A percentile compares a stretch with the other conserved stretches of the same genome.
phyloP scores from a whole-genome alignment of 2,888 invertebrate species.

The Drosophila kokeensis region DNA sequence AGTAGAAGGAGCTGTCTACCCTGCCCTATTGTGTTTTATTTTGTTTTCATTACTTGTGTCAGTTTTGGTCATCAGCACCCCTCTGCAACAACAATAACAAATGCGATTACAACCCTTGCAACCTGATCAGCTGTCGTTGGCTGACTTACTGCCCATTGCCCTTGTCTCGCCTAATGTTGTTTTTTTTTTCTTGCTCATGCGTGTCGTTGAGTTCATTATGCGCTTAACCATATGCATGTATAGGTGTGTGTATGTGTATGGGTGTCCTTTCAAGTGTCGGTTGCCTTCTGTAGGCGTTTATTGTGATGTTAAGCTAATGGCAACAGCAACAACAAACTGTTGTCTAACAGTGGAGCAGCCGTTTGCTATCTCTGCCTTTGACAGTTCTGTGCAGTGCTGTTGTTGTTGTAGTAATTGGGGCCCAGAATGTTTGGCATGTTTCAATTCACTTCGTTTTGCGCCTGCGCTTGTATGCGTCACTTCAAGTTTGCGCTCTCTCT shows the following conservation, averaged over 20 bases:
- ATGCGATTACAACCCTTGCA: conserved; percentile 63
- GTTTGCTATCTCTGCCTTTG: conserved; percentile 23
- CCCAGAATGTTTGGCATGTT: conserved; percentile 54
- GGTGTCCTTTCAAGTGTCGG: conserved; percentile 62
- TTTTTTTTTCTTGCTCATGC: conserved; percentile 52
- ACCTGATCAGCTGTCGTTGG: conserved; percentile 74
- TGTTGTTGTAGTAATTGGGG: conserved; percentile 39
- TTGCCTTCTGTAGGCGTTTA: conserved; percentile 61
- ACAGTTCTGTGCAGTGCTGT: conserved; percentile 26
- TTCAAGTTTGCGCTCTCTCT: background rate
- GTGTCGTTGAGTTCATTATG: conserved; percentile 74
- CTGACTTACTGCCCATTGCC: conserved; percentile 69
- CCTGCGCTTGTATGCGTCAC: conserved; percentile 21
- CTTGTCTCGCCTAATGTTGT: conserved; percentile 12
- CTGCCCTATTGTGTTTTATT: conserved; percentile 41
- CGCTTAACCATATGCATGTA: conserved; percentile 51
- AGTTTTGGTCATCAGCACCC: conserved; percentile 46
- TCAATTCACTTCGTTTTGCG: conserved; percentile 40
- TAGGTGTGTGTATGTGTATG: conserved; percentile 8
- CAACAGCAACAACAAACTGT: conserved; percentile 67
- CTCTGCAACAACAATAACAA: conserved; percentile 16
- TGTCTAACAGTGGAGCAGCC: conserved; percentile 53
- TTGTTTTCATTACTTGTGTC: conserved; percentile 55
- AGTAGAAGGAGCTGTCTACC: conserved; percentile 11
- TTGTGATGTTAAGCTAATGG: conserved; percentile 65